Percentiles rank a stretch among this genome's conserved stretches.
Conservation (phyloP, 2,797 vertebrate species). For the Mus minutoides region DNA sequence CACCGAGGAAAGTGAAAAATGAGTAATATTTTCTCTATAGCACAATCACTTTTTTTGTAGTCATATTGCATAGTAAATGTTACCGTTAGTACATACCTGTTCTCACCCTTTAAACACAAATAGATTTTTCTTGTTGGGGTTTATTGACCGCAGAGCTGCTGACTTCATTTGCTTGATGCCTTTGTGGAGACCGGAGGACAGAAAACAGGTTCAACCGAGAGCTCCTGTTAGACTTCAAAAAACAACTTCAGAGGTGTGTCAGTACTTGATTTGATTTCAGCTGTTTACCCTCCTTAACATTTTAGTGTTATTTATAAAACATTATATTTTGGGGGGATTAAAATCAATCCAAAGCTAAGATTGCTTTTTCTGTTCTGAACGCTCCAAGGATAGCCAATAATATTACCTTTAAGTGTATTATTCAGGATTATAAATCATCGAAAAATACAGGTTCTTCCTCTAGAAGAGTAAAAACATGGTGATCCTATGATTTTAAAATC, state of each 20-base stretch:
- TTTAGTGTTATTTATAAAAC: constrained; percentile 52
- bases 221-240: background rate
- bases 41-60: background rate
- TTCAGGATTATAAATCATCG: constrained; percentile 8
- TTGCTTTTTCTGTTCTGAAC: constrained; percentile 42
- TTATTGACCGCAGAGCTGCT: too few species aligned
- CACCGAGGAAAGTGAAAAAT: background rate
- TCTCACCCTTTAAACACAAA: background rate
- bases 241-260: background rate
- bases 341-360: constrained; percentile 1
- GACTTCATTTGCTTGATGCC: background rate
- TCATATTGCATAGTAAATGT: background rate
- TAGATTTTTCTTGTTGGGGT: background rate
- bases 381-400: background rate
- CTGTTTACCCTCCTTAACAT: background rate
- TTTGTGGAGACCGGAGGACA: background rate
- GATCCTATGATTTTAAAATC: background rate
- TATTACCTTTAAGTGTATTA: constrained; percentile 24
- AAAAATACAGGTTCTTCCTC: background rate
- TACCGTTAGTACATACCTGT: background rate
- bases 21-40: background rate
- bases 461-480: background rate
- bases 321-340: background rate
- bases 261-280: background rate
- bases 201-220: background rate